Evolutionary conservation across 2,888 invertebrate species (phyloP), one percentile per base, ranked within the genome.

Genomic region (Cantharis nigra): DNA sequence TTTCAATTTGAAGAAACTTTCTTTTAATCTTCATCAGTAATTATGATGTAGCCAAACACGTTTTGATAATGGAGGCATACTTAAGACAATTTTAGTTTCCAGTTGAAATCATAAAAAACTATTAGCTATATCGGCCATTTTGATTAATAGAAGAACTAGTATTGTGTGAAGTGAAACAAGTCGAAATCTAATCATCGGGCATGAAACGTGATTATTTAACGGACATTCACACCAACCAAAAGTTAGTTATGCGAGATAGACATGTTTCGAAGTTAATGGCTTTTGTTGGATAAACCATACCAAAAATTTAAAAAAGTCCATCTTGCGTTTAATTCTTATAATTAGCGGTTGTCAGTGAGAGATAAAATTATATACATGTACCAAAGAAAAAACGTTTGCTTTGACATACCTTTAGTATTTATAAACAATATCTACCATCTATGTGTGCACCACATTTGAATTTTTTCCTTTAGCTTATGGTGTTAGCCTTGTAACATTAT

Each of bases 201-300:
- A 82, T 82, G 80, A 76, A 79, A 85, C 84, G 83, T 83, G 85
- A 80, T 78, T 77, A 77, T 80, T 80, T 83, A 83, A 80, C 83
- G 79, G 83, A 84, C 76, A 81, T 80, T 76, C 73, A 73, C 67
- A 67, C 67, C 49, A 49, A 69, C 72, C 65, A 33, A 67, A 67
- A 73, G 62, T 73, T 67, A 20, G 26, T 49, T 49, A 49, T 49
- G 49, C 49, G 26, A 67, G 26, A 67, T 67, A 67, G 65, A 67
- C 65, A 67, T 67, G 65, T 67, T 67, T 67, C 26, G 26, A n/a
- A 67, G 20, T 67, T 67, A 67, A 67, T 67, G 65, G 65, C 65
- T 67, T 67, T 23, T 49, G 49, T 49, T 49, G n/a, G 49, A n/a
- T n/a, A 49, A 49, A 49, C 49, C 49, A 49, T 49, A 49, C 49